These are phyloP conservation scores for Tachysurus fulvidraco DNA, from an alignment of 2,113 vertebrate species.

Conservation along the genomic window DNA sequence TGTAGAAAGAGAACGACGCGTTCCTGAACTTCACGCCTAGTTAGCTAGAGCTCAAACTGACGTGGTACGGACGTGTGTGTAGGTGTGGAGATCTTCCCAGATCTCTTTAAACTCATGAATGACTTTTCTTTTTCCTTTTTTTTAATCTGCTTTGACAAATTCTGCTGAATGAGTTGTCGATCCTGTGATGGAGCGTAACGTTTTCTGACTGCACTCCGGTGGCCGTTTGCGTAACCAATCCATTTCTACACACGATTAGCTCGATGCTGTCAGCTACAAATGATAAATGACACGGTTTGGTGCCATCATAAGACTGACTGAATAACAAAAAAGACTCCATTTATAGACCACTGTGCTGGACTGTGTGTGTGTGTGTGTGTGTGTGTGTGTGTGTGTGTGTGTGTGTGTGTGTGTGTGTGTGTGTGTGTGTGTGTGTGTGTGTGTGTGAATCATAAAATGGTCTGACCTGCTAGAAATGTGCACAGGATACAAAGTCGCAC, in stretches of 20 bases:
- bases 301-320: background rate
- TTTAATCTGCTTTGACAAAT: too few relatives aligned
- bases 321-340: background rate
- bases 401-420: constrained; percentile 18
- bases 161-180: background rate
- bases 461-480: constrained; percentile 43
- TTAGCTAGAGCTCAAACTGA: too few relatives aligned
- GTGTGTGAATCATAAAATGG: background rate
- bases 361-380: too few relatives aligned
- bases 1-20: too few relatives aligned
- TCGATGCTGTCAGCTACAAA: background rate
- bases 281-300: background rate
- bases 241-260: background rate
- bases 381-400: background rate
- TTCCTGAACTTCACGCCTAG: too few relatives aligned
- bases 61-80: too few relatives aligned
- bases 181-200: background rate
- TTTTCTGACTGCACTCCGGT: background rate
- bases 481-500: constrained; percentile 48
- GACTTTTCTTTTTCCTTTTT: too few relatives aligned
- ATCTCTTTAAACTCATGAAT: too few relatives aligned
- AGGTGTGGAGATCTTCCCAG: too few relatives aligned
- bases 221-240: background rate
- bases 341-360: background rate
- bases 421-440: constrained; percentile 39